Evolutionary conservation across 2,113 vertebrate species (phyloP).

Genomic region (Chionomys nivalis): DNA sequence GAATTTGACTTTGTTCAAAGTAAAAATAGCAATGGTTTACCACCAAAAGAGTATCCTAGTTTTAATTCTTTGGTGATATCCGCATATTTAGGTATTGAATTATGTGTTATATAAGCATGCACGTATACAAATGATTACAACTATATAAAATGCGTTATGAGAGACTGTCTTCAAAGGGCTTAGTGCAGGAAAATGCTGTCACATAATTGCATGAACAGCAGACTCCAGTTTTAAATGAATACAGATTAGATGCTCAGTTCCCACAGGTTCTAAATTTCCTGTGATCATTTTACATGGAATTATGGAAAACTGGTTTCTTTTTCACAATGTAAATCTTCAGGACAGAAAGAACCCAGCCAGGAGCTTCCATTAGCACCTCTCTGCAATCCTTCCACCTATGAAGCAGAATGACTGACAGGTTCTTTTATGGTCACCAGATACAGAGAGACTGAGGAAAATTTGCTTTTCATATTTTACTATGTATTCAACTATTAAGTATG

Average conservation of each 20-base stretch:
- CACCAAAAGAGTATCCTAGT: not conserved
- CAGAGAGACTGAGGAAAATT: not conserved
- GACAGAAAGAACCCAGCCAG: not conserved
- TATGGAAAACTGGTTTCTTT: not conserved
- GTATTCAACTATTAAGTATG: not conserved
- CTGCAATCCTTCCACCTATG: not conserved
- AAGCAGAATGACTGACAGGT: not conserved
- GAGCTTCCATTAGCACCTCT: not conserved
- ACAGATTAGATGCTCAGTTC: not conserved
- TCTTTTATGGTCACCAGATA: not conserved
- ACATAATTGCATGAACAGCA: not conserved
- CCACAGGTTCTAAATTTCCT: not conserved
- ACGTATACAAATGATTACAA: not conserved
- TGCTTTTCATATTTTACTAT: not conserved
- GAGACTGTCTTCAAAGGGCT: not conserved
- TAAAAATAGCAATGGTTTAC: not conserved
- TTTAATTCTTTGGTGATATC: not conserved
- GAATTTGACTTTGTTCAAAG: not conserved
- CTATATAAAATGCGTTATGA: not conserved
- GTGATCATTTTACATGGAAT: not conserved
- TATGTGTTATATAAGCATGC: not conserved
- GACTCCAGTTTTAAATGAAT: not conserved
- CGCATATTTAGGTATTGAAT: not conserved
- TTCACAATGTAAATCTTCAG: not conserved
- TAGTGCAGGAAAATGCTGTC: not conserved